phyloP scores from a whole-genome alignment of 2,888 invertebrate genomes.

The Eremobia ochroleuca region DNA sequence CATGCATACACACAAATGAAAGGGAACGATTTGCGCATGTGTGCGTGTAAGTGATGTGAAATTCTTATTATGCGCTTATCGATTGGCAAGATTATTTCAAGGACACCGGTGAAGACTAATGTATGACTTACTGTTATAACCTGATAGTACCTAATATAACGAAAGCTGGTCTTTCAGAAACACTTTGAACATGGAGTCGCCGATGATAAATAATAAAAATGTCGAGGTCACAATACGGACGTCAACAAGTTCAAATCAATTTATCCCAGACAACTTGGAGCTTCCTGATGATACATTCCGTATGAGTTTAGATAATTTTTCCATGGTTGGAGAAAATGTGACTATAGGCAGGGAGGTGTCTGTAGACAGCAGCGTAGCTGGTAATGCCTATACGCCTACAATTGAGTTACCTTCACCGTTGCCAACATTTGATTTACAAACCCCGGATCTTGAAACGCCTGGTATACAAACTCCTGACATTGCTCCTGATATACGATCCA shows the following conservation, averaged over 20 bases:
- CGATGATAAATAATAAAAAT: constrained; percentile 71
- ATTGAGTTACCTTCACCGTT: constrained; percentile 65
- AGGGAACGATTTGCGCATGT: constrained; percentile 78
- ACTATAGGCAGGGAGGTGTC: constrained; percentile 80
- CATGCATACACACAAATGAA: constrained; percentile 79
- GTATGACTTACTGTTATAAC: constrained; percentile 66
- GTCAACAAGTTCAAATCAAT: constrained; percentile 80
- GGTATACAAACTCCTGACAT: constrained; percentile 20
- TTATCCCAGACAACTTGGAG: constrained; percentile 80
- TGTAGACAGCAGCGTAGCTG: constrained; percentile 68
- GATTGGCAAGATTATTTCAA: constrained; percentile 89
- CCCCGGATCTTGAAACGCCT: constrained; percentile 23
- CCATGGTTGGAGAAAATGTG: constrained; percentile 86
- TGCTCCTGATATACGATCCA: constrained; percentile 1
- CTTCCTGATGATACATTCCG: constrained; percentile 86
- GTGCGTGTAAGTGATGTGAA: constrained; percentile 88
- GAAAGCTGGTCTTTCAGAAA: constrained; percentile 46
- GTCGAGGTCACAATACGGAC: constrained; percentile 70
- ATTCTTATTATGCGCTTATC: constrained; percentile 85
- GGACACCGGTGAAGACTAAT: constrained; percentile 76
- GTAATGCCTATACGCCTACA: constrained; percentile 70
- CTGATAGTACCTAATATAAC: constrained; percentile 39
- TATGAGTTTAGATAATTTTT: constrained; percentile 83
- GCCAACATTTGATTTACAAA: constrained; percentile 37
- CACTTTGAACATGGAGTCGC: constrained; percentile 77